Conservation (phyloP, 2,113 vertebrate genomes). For the Notothenia rossii region DNA sequence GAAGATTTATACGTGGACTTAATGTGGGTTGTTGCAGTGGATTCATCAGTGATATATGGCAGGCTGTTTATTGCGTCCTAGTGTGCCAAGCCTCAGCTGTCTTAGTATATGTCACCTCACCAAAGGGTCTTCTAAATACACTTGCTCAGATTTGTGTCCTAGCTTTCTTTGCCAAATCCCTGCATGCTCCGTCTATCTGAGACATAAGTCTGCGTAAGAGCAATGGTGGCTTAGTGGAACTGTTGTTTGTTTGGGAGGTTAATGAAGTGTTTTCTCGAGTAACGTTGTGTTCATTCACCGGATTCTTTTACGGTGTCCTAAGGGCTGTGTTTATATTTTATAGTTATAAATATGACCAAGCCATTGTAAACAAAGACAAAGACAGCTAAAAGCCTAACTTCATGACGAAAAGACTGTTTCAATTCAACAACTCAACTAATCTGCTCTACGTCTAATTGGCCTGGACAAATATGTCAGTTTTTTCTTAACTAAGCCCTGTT, state of each 20-base stretch:
- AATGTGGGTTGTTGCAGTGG: conserved; percentile 23
- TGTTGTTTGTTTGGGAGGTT: neutral
- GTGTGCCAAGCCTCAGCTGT: neutral
- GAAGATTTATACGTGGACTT: conserved; percentile 50
- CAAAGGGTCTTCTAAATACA: neutral
- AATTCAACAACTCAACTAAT: neutral
- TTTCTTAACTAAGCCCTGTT: no score
- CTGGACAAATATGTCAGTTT: no score
- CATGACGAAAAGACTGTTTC: neutral
- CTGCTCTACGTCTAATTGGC: neutral
- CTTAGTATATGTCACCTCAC: conserved; percentile 39
- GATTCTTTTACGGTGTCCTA: neutral
- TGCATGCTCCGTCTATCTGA: conserved; percentile 10
- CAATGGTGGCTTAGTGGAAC: neutral
- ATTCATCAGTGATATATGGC: conserved; percentile 40
- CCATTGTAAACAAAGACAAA: neutral
- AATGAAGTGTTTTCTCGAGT: neutral
- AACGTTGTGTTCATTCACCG: neutral
- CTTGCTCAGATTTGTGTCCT: conserved; percentile 28
- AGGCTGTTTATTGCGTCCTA: conserved; percentile 39
- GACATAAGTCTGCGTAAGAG: neutral
- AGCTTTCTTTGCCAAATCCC: conserved; percentile 13
- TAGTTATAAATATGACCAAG: neutral
- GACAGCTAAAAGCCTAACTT: neutral
- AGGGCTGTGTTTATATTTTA: neutral